phyloP scores from a whole-genome alignment of 1,140 invertebrate genomes.

The Fragariocoptes setiger region DNA sequence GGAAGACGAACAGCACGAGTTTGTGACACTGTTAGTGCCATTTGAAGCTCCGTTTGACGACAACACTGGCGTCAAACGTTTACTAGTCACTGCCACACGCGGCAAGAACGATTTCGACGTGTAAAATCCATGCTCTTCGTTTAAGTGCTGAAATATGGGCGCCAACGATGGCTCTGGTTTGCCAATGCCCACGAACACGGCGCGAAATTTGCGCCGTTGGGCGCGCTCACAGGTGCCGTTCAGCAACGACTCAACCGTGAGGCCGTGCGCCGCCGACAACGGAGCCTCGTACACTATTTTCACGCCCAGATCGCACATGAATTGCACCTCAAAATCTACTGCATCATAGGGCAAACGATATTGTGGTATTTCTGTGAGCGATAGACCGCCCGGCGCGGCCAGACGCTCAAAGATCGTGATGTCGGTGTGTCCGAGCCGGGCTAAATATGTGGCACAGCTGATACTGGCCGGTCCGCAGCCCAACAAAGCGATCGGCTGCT shows the following conservation, averaged over 20 bases:
- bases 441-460: slow-evolving; percentile 80
- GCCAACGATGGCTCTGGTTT: slow-evolving; percentile 56
- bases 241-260: slow-evolving; percentile 24
- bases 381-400: slow-evolving; percentile 52
- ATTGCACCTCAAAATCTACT: slow-evolving; percentile 66
- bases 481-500: slow-evolving; percentile 50
- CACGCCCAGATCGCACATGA: slow-evolving; percentile 69
- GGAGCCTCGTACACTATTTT: slow-evolving; percentile 18
- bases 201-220: slow-evolving; percentile 26
- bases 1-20: background rate
- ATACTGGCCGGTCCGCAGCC: slow-evolving; percentile 87
- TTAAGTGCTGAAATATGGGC: slow-evolving; percentile 44
- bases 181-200: slow-evolving; percentile 74
- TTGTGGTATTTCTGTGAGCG: slow-evolving; percentile 78
- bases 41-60: background rate
- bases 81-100: slow-evolving; percentile 48
- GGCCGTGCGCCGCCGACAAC: slow-evolving; percentile 13
- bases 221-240: slow-evolving; percentile 16
- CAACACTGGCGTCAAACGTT: slow-evolving; percentile 28
- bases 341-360: slow-evolving; percentile 70
- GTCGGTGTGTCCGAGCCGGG: slow-evolving; percentile 57
- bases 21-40: background rate
- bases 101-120: slow-evolving; percentile 84
- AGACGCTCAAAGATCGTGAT: slow-evolving; percentile 75
- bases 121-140: slow-evolving; percentile 49